A percentile compares a stretch with the other conserved stretches of the same genome.
These are phyloP conservation scores for Dolomedes plantarius DNA, from an alignment of 2,888 invertebrate genomes.

Conservation along the genomic window DNA sequence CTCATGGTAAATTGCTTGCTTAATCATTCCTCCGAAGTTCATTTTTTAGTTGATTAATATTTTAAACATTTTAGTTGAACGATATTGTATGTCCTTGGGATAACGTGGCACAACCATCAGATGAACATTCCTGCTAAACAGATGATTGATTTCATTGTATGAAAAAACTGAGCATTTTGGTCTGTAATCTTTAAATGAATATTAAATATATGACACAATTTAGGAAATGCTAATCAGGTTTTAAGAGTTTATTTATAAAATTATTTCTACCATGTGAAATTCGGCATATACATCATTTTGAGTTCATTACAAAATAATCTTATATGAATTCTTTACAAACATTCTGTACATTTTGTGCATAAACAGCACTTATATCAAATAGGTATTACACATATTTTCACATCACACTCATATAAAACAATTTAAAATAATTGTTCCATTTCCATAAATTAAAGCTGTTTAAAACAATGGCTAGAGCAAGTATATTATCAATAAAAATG, in stretches of 20 bases:
- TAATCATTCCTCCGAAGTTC: no score
- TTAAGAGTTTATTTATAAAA: slow-evolving; percentile 33
- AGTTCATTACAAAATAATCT: slow-evolving; percentile 43
- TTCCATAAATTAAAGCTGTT: neutral
- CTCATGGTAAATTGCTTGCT: no score
- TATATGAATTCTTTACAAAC: slow-evolving; percentile 32
- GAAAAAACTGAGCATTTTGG: no score
- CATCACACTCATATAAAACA: neutral
- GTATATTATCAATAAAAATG: no score
- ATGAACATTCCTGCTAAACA: no score
- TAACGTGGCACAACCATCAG: no score
- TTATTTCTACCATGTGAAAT: slow-evolving; percentile 24
- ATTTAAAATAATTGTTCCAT: neutral
- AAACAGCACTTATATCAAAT: neutral
- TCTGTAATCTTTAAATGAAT: no score
- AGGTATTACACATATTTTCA: neutral
- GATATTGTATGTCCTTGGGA: no score
- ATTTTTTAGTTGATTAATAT: no score
- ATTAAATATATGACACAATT: no score
- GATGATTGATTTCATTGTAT: no score
- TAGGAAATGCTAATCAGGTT: neutral
- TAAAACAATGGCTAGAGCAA: neutral
- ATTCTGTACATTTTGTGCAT: slow-evolving; percentile 7
- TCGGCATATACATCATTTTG: slow-evolving; percentile 10
- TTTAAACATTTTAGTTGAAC: no score